Conservation (phyloP, 2,797 vertebrate species). For the Coilia nasus region DNA sequence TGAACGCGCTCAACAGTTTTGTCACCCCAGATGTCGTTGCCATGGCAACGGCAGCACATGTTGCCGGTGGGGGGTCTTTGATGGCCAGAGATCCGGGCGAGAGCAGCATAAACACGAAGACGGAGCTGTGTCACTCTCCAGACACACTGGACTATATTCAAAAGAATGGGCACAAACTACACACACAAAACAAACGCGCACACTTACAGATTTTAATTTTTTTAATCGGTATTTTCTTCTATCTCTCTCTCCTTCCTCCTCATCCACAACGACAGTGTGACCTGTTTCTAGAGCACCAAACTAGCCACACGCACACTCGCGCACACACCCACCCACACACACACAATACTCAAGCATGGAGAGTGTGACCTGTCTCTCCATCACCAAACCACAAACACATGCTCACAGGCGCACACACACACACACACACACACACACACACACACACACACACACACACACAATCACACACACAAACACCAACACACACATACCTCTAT, state of each 20-base stretch:
- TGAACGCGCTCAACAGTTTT: constrained; percentile 58
- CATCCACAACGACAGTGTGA: too few species aligned
- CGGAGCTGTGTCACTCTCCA: neutral
- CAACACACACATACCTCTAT: too few species aligned
- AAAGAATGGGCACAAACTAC: neutral
- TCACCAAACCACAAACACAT: too few species aligned
- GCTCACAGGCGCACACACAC: too few species aligned
- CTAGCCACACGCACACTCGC: neutral
- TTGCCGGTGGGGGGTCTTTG: constrained; percentile 39
- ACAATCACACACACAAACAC: neutral
- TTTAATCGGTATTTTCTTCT: too few species aligned
- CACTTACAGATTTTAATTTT: too few species aligned
- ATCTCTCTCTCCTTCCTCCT: too few species aligned
- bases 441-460: neutral
- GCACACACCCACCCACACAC: neutral
- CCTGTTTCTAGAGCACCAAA: too few species aligned
- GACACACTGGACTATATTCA: neutral
- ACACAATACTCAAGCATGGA: neutral
- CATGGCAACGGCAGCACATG: constrained; percentile 57
- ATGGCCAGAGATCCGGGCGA: constrained; percentile 7
- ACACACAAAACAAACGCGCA: too few species aligned
- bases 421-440: neutral
- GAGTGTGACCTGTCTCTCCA: too few species aligned
- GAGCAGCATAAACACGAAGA: constrained; percentile 47
- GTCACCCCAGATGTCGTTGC: constrained; percentile 67